Base-by-base conservation (phyloP, 2,113 vertebrate species). In the Nestor notabilis region DNA sequence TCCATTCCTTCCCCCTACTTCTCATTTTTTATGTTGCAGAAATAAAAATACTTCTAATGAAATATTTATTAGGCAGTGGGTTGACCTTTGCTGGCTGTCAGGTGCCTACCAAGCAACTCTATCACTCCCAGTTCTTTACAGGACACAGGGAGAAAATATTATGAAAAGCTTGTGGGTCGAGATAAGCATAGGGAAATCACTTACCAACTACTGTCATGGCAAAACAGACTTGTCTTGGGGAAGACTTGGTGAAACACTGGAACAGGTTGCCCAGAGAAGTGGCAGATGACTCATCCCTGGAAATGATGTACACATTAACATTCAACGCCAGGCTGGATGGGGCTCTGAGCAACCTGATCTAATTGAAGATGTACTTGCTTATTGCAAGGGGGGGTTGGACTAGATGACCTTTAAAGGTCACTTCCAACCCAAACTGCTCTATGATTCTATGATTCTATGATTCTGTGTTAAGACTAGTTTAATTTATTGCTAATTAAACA, bases 61-160 rank as follows among this genome's bases (percentile, higher is more conserved):
- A 83, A 76, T 13, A 17, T 27, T 25, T 79, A 2, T 46, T 58
- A 39, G 24, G 9, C 55, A 12, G 27, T 27, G 4, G 3, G 2
- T 25, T 75, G 35, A 64, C 5, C 4, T 85, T 74, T 85, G 8
- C 23, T 63, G 55, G 8, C 25, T 89, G 11, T 11, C 33, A 55
- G 12, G 5, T 66, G 3, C 15, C 23, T 9, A 50, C 3, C 7
- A 61, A 65, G 4, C 13, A 2, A 1, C 3, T 37, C 14, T 60
- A 8, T 21, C 28, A 25, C 6, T 35, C 5, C 6, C 8, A 3
- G 4, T 69, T 49, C 52, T 55, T 35, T 55, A 50, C 7, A 47
- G n/a, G 5, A 60, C 5, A 29, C 3, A 4, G 5, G 2, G 1
- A 44, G 33, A 79, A 89, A 69, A 17, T 14, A 24, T 8, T 20